These are phyloP conservation scores for Bombyx huttoni DNA, from an alignment of 2,888 invertebrate genomes.

Conservation along the genomic window DNA sequence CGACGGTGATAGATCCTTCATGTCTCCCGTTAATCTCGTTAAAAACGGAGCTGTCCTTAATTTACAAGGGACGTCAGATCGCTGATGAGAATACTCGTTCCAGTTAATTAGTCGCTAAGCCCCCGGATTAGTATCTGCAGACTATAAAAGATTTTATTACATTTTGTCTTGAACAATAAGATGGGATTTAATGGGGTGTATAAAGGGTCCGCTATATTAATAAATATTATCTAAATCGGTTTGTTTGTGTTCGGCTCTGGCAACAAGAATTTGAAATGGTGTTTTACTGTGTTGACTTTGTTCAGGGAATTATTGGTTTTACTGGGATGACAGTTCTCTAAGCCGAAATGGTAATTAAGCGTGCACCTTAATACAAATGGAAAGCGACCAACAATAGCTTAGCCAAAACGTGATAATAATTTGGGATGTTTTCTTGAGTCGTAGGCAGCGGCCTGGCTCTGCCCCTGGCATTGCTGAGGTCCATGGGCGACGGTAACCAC, in stretches of 20 bases:
- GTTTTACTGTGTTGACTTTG: too few species aligned
- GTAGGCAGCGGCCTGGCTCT: too few species aligned
- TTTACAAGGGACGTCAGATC: constrained; percentile 23
- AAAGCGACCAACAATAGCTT: too few species aligned
- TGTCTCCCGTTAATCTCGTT: constrained; percentile 18
- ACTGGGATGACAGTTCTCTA: too few species aligned
- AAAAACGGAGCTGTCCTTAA: constrained; percentile 24
- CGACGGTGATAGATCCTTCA: constrained; percentile 8
- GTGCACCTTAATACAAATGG: too few species aligned
- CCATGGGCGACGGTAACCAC: too few species aligned
- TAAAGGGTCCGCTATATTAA: background rate
- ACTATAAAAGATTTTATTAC: constrained; percentile 6
- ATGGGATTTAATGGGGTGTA: background rate
- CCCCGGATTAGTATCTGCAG: constrained; percentile 7
- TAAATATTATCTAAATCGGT: background rate
- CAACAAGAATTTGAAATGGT: too few species aligned
- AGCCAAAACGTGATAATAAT: too few species aligned
- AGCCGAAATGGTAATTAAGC: too few species aligned
- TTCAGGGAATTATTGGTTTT: too few species aligned
- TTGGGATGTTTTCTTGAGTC: too few species aligned
- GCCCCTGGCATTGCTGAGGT: too few species aligned
- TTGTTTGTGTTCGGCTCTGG: background rate
- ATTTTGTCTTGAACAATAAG: constrained; percentile 3
- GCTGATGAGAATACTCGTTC: constrained; percentile 23
- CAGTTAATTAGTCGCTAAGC: constrained; percentile 29